phyloP scores from a whole-genome alignment of 23 tunicate genomes.

The Trididemnum clinides region DNA sequence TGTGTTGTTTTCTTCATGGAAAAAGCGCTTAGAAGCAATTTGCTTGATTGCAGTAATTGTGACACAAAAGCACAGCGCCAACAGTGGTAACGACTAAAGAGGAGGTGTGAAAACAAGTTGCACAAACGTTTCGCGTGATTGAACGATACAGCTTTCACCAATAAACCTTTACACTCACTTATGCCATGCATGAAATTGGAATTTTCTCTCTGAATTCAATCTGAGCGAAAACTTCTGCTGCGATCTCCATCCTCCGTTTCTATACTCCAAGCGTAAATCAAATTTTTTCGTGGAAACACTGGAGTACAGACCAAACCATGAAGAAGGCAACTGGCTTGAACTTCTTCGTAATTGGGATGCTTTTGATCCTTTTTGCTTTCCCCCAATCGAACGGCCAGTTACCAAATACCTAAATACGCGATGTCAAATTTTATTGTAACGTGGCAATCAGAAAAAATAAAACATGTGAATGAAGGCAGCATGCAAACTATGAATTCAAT shows the following conservation, averaged over 20 bases:
- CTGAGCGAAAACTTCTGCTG: slow-evolving; percentile 39
- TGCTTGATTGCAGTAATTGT: too few species aligned
- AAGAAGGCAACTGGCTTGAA: slow-evolving; percentile 5
- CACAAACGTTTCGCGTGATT: too few species aligned
- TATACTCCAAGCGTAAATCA: slow-evolving; percentile 69
- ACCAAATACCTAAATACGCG: slow-evolving; percentile 79
- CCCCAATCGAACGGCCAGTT: slow-evolving; percentile 66
- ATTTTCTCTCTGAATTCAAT: too few species aligned
- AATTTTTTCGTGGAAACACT: slow-evolving; percentile 10
- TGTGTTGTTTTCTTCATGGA: background rate
- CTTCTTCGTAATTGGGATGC: background rate
- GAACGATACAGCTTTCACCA: too few species aligned
- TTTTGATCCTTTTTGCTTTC: background rate
- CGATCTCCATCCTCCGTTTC: slow-evolving; percentile 38
- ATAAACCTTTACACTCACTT: too few species aligned
- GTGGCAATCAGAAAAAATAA: too few species aligned
- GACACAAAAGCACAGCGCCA: too few species aligned
- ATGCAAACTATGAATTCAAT: too few species aligned
- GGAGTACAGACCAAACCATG: slow-evolving; percentile 89
- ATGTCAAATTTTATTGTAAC: too few species aligned
- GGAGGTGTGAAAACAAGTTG: too few species aligned
- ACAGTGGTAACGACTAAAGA: too few species aligned
- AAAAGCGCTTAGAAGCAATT: background rate
- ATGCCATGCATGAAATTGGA: slow-evolving; percentile 65
- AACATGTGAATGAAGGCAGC: too few species aligned